Conservation (phyloP, 2,113 vertebrate genomes). For the Phodopus roborovskii region DNA sequence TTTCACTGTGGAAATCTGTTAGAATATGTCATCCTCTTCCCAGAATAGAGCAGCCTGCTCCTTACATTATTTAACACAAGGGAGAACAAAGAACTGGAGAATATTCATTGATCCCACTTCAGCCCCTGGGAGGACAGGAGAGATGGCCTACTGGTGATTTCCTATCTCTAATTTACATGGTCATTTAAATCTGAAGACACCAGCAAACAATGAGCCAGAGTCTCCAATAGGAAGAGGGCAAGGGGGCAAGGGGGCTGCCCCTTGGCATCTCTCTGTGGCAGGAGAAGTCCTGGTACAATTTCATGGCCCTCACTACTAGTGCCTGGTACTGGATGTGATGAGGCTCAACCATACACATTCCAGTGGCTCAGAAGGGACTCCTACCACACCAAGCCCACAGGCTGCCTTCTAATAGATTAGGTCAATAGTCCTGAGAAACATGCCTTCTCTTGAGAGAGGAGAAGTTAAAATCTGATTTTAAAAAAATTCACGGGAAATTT, state of each 20-base stretch:
- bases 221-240: background rate
- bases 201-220: constrained; percentile 33
- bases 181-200: constrained; percentile 70
- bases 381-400: background rate
- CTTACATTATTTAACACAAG: constrained; percentile 69
- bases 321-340: accelerated
- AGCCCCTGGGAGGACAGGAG: constrained; percentile 46
- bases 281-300: background rate
- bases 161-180: constrained; percentile 61
- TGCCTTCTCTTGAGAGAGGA: background rate
- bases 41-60: constrained; percentile 59
- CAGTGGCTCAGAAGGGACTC: background rate
- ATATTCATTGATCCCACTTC: constrained; percentile 48
- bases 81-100: constrained; percentile 59
- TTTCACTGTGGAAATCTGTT: constrained; percentile 69
- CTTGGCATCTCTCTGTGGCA: background rate
- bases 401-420: background rate
- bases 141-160: constrained; percentile 71
- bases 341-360: background rate
- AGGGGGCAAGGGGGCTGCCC: background rate
- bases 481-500: accelerated
- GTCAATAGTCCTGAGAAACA: background rate
- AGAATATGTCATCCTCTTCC: constrained; percentile 64
- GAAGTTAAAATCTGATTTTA: background rate
- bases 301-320: accelerated